Evolutionary conservation across 92 coral and sea anemone genomes (phyloP).

Genomic region (Virgularia gustaviana): DNA sequence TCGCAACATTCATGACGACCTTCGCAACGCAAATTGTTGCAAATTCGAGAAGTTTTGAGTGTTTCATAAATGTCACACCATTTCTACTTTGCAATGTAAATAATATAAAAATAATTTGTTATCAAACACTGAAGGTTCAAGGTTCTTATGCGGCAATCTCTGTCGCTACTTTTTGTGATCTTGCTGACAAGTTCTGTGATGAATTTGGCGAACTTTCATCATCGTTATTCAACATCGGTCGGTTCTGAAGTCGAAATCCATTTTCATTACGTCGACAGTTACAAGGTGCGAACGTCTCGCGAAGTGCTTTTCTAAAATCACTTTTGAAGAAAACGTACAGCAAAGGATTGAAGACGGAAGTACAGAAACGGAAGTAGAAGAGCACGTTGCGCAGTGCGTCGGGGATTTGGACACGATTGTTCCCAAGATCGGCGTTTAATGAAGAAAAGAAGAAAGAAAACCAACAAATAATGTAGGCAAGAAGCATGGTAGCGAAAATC

Average conservation of each 20-base stretch:
- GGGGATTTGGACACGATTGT: background rate
- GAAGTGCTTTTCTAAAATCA: conserved; percentile 30
- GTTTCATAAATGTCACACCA: too few relatives aligned
- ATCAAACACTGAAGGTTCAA: too few relatives aligned
- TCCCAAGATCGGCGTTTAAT: background rate
- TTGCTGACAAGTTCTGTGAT: background rate
- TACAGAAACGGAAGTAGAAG: conserved; percentile 29
- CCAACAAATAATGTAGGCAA: conserved; percentile 25
- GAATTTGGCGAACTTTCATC: conserved; percentile 24
- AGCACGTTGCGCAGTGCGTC: background rate
- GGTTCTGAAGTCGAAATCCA: conserved; percentile 10
- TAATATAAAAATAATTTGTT: too few relatives aligned
- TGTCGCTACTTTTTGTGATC: background rate
- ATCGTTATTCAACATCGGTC: conserved; percentile 19
- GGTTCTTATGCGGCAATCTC: too few relatives aligned
- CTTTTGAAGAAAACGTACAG: conserved; percentile 33
- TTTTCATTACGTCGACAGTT: background rate
- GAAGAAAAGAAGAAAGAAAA: conserved; percentile 21
- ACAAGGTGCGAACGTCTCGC: conserved; percentile 5
- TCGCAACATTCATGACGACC: too few relatives aligned
- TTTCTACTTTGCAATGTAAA: too few relatives aligned
- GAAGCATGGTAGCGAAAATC: conserved; percentile 25
- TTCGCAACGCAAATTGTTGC: too few relatives aligned
- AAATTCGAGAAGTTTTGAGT: too few relatives aligned
- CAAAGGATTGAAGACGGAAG: conserved; percentile 23